Evolutionary conservation across 2,888 invertebrate species (phyloP).

Genomic region (Furcula furcula): DNA sequence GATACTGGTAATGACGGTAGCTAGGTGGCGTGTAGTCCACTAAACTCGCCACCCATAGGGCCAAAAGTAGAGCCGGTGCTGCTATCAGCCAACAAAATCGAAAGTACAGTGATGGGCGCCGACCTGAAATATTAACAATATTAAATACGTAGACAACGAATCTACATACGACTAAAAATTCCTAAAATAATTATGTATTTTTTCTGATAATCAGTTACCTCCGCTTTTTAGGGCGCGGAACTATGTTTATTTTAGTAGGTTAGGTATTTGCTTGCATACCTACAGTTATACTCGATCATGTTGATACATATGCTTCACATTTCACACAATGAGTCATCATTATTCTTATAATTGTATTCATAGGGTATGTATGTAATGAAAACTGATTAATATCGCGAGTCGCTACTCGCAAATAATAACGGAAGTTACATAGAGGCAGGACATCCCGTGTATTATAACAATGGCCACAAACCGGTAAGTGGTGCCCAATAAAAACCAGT

Average conservation of each 20-base stretch:
- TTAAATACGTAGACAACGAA: neutral
- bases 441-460: constrained; percentile 22
- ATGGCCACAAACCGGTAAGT: neutral
- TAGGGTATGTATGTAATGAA: neutral
- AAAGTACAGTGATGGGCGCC: constrained; percentile 89
- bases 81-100: constrained; percentile 92
- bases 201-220: neutral
- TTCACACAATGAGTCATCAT: neutral
- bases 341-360: neutral
- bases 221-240: constrained; percentile 16
- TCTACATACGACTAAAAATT: no score
- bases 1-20: constrained; percentile 91
- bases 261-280: no score
- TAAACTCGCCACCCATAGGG: constrained; percentile 93
- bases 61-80: constrained; percentile 90
- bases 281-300: no score
- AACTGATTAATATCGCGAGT: constrained; percentile 16
- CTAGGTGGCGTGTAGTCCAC: constrained; percentile 93
- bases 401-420: constrained; percentile 13
- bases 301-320: no score
- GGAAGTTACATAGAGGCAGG: constrained; percentile 21
- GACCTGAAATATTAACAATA: constrained; percentile 48
- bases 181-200: no score
- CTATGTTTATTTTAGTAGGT: no score
- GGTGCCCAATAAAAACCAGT: no score